Conservation (phyloP, 1,140 invertebrate genomes). For the Zophobas atratus region DNA sequence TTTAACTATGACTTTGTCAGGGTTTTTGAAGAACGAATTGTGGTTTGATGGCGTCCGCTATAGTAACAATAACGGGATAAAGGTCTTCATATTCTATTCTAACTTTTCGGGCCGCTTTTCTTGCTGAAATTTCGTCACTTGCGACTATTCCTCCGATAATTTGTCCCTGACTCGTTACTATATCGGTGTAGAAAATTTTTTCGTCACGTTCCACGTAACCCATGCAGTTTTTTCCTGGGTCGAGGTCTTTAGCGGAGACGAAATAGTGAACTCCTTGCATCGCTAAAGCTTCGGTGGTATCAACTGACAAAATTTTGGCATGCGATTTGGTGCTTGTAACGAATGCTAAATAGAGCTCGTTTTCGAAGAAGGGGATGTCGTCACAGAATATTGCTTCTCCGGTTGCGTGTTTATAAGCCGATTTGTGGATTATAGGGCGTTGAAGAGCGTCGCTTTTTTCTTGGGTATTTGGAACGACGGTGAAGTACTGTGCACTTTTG, state of each 20-base stretch:
- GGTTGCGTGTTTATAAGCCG: conserved; percentile 91
- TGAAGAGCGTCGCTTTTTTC: conserved; percentile 83
- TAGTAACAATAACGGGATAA: conserved; percentile 84
- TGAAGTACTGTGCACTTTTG: conserved; percentile 86
- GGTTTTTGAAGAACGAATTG: conserved; percentile 76
- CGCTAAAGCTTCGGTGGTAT: conserved; percentile 80
- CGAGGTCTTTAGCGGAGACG: conserved; percentile 80
- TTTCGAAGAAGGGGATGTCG: conserved; percentile 83
- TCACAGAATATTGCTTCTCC: conserved; percentile 95
- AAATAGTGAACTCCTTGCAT: conserved; percentile 84
- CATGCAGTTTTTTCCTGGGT: conserved; percentile 73
- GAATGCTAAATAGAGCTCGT: conserved; percentile 84
- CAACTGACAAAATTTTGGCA: conserved; percentile 84
- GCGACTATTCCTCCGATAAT: conserved; percentile 85
- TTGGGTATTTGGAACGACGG: conserved; percentile 78
- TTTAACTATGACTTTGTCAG: conserved; percentile 67
- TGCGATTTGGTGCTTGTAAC: conserved; percentile 86
- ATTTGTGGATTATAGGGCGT: conserved; percentile 84
- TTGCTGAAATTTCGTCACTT: conserved; percentile 79
- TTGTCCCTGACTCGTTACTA: conserved; percentile 84
- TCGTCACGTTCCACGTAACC: conserved; percentile 85
- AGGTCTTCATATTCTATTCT: conserved; percentile 84
- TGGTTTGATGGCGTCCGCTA: conserved; percentile 87
- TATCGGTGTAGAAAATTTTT: conserved; percentile 79
- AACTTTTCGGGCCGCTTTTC: conserved; percentile 82